phyloP scores from a whole-genome alignment of 2,888 invertebrate genomes.

The Eilema depressum region DNA sequence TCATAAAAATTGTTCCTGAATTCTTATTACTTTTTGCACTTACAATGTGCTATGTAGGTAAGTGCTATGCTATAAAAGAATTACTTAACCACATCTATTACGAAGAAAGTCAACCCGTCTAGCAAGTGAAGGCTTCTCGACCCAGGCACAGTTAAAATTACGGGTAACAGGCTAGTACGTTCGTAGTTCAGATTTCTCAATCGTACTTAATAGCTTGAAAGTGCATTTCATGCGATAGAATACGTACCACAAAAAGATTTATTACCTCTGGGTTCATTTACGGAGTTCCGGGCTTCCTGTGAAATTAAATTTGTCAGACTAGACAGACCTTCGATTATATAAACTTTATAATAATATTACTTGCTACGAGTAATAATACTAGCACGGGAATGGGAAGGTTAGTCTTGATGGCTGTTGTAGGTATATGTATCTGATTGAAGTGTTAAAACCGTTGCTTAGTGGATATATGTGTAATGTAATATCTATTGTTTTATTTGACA shows the following conservation, averaged over 20 bases:
- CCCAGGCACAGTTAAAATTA: constrained; percentile 32
- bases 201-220: constrained; percentile 62
- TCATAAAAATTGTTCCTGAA: not conserved
- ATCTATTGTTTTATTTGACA: too few species aligned
- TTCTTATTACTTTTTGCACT: not conserved
- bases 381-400: too few species aligned
- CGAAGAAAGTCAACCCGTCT: not conserved
- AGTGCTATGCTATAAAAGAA: too few species aligned
- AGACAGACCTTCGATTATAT: not conserved
- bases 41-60: not conserved
- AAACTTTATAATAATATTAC: too few species aligned
- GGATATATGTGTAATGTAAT: too few species aligned
- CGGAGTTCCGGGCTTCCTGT: constrained; percentile 59
- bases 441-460: too few species aligned
- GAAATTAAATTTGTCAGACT: constrained; percentile 64
- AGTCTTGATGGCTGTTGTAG: too few species aligned
- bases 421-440: too few species aligned
- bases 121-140: constrained; percentile 11
- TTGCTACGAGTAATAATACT: too few species aligned
- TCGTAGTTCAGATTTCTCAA: constrained; percentile 49
- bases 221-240: constrained; percentile 72
- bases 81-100: not conserved
- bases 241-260: constrained; percentile 73
- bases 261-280: constrained; percentile 67
- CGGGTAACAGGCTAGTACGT: constrained; percentile 42